A percentile compares a stretch with the other conserved stretches of the same genome.
phyloP scores from a whole-genome alignment of 2,797 vertebrate genomes.

The Diceros bicornis region DNA sequence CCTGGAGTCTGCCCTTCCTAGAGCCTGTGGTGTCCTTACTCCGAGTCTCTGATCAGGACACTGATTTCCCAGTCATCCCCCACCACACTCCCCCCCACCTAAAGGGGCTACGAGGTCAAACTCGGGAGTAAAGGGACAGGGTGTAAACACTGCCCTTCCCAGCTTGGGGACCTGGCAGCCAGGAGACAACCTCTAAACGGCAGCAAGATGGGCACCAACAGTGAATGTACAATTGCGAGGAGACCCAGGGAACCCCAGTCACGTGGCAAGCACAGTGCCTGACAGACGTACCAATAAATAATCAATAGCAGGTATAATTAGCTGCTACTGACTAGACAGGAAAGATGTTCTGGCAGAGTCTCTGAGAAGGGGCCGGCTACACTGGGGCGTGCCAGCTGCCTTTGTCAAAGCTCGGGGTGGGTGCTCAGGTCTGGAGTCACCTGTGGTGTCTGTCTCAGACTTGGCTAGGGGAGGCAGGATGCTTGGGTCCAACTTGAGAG shows the following conservation, averaged over 20 bases:
- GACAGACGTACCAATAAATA: neutral
- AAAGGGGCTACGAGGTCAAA: neutral
- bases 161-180: neutral
- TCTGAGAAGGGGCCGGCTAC: no score
- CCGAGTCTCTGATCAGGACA: neutral
- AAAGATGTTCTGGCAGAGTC: neutral
- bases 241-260: neutral
- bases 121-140: neutral
- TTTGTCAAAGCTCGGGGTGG: neutral
- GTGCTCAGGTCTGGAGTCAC: neutral
- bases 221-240: neutral
- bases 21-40: neutral
- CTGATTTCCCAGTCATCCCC: neutral
- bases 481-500: neutral
- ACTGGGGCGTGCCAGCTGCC: neutral
- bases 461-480: neutral
- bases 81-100: neutral
- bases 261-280: neutral
- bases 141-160: neutral
- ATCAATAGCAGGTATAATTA: neutral
- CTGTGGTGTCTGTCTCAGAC: neutral
- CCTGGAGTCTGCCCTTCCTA: neutral
- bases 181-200: neutral
- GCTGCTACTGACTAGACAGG: neutral
- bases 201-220: neutral